A percentile compares a stretch with the other conserved stretches of the same genome.
phyloP scores from a whole-genome alignment of 2,797 vertebrate genomes.

The Lates japonicus region DNA sequence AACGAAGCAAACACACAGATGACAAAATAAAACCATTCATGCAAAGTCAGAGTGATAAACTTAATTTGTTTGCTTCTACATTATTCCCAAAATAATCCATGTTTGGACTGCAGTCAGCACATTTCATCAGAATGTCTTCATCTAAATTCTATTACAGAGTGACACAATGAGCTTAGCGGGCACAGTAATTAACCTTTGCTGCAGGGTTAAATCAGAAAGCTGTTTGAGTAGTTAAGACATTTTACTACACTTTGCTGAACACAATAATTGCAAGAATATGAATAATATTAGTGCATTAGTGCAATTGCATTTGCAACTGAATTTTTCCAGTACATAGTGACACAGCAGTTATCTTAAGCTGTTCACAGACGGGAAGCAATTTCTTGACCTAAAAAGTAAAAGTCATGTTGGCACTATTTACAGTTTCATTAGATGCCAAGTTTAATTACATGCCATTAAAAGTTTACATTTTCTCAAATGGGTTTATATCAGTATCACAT shows the following conservation, averaged over 20 bases:
- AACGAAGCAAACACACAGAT: not conserved
- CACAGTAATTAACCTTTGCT: slow-evolving; percentile 20
- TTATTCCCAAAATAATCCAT: not conserved
- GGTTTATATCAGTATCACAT: not conserved
- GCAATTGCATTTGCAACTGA: not conserved
- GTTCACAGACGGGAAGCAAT: not conserved
- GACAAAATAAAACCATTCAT: slow-evolving; percentile 19
- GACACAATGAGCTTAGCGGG: not conserved
- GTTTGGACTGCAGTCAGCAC: not conserved
- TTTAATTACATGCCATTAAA: not conserved
- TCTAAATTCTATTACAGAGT: slow-evolving; percentile 26
- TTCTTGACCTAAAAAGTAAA: not conserved
- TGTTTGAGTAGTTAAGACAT: slow-evolving; percentile 2
- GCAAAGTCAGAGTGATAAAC: not conserved
- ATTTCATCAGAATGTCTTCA: slow-evolving; percentile 21
- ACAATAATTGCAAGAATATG: slow-evolving; percentile 5
- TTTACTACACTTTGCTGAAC: slow-evolving; percentile 12
- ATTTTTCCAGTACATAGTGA: slow-evolving; percentile 1
- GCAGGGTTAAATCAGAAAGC: slow-evolving; percentile 17
- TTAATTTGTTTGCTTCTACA: slow-evolving; percentile 1
- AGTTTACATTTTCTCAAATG: slow-evolving; percentile 1
- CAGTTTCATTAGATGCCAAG: too few relatives aligned
- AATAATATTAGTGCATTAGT: not conserved
- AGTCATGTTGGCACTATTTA: too few relatives aligned
- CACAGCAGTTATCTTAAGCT: not conserved